phyloP scores from a whole-genome alignment of 2,888 invertebrate species.

The Trypoxylon attenuatum region DNA sequence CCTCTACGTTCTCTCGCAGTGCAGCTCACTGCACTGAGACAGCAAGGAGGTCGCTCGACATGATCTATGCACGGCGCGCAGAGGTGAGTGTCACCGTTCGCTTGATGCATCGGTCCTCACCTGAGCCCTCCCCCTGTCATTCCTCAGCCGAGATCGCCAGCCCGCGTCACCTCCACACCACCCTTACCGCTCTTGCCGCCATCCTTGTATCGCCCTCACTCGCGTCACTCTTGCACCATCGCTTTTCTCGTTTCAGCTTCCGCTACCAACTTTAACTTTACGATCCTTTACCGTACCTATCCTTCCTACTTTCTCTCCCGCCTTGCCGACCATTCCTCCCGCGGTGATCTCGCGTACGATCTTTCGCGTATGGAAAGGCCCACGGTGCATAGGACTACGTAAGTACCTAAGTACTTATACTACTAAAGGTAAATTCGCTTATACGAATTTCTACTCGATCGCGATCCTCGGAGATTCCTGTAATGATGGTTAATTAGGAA shows the following conservation, averaged over 20 bases:
- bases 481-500: no score
- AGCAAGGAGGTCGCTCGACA: conserved; percentile 62
- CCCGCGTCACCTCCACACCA: conserved; percentile 10
- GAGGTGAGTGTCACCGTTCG: conserved; percentile 63
- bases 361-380: no score
- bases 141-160: conserved; percentile 27
- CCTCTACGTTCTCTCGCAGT: conserved; percentile 31
- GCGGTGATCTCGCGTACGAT: no score
- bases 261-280: neutral
- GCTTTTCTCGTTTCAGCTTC: neutral
- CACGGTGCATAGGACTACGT: no score
- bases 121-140: conserved; percentile 43
- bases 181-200: no score
- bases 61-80: conserved; percentile 65
- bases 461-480: no score
- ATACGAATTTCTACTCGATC: no score
- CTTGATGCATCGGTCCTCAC: conserved; percentile 65
- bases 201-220: conserved; percentile 11
- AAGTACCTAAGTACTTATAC: no score
- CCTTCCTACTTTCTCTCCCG: neutral
- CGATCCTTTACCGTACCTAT: neutral
- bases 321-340: neutral
- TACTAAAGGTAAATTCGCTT: no score
- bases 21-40: conserved; percentile 44
- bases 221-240: conserved; percentile 1